phyloP scores from a whole-genome alignment of 2,888 invertebrate species.

The Pristionchus fissidentatus region DNA sequence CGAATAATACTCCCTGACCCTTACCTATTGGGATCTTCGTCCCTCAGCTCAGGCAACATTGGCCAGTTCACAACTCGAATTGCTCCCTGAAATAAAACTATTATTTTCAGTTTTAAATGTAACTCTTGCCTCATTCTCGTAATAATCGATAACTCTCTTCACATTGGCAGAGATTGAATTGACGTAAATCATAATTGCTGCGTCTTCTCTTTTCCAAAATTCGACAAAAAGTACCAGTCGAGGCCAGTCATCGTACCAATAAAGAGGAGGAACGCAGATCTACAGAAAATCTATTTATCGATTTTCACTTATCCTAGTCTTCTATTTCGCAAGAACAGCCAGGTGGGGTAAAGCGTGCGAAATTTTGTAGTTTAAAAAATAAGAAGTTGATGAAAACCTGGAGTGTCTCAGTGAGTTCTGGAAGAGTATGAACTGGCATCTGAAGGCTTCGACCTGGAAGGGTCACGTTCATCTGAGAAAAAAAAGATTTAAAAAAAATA shows the following conservation, averaged over 20 bases:
- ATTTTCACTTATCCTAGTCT: not conserved
- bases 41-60: not conserved
- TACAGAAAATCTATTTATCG: not conserved
- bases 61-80: constrained; percentile 10
- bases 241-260: constrained; percentile 48
- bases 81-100: not conserved
- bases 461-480: not conserved
- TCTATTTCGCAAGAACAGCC: too few relatives aligned
- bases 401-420: not conserved
- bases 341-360: too few relatives aligned
- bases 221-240: constrained; percentile 35
- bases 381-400: not conserved
- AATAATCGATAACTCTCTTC: constrained; percentile 16
- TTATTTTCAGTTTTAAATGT: not conserved
- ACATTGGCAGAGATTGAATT: constrained; percentile 27
- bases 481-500: not conserved
- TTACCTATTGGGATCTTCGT: constrained; percentile 38
- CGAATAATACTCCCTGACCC: too few relatives aligned
- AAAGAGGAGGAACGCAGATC: constrained; percentile 43
- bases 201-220: constrained; percentile 12
- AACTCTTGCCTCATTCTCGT: not conserved
- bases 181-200: not conserved
- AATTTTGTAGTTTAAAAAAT: not conserved
- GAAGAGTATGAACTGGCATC: not conserved
- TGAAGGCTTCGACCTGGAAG: not conserved